These are phyloP conservation scores for Sminthopsis crassicaudata DNA, from an alignment of 2,113 vertebrate species.

Conservation along the genomic window DNA sequence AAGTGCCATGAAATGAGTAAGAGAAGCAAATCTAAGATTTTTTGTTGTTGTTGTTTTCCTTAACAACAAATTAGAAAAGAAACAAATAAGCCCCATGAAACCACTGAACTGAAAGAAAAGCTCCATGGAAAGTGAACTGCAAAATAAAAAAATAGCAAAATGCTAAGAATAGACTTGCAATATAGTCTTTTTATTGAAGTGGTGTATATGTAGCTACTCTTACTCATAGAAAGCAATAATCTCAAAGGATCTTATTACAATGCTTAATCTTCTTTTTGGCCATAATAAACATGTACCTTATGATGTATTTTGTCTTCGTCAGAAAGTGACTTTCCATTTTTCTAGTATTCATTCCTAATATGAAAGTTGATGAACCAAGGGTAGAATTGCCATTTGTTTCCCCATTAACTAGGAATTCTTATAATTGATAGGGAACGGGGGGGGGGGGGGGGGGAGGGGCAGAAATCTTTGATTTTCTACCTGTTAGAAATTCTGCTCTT, in stretches of 20 bases:
- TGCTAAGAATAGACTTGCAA: background rate
- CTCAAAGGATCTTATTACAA: background rate
- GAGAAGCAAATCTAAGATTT: background rate
- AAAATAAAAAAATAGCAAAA: background rate
- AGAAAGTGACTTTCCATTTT: background rate
- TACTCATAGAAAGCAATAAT: background rate
- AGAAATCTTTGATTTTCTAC: background rate
- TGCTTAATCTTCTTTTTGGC: background rate
- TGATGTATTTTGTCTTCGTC: background rate
- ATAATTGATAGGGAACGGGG: background rate
- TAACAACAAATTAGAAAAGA: background rate
- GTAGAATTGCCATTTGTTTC: background rate
- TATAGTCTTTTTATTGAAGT: background rate
- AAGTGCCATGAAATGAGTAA: background rate
- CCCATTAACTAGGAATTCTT: background rate
- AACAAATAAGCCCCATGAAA: background rate
- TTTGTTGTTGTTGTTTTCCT: background rate
- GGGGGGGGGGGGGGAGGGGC: too few species aligned
- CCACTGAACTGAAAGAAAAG: background rate
- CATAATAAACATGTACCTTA: background rate
- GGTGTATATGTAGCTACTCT: background rate
- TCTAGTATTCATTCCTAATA: background rate
- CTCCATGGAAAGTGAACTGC: conserved; percentile 1
- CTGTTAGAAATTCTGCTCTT: conserved; percentile 16
- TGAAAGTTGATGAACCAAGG: background rate